These are phyloP conservation scores for Chironomus striatipennis DNA, from an alignment of 1,140 invertebrate species.

Conservation along the genomic window DNA sequence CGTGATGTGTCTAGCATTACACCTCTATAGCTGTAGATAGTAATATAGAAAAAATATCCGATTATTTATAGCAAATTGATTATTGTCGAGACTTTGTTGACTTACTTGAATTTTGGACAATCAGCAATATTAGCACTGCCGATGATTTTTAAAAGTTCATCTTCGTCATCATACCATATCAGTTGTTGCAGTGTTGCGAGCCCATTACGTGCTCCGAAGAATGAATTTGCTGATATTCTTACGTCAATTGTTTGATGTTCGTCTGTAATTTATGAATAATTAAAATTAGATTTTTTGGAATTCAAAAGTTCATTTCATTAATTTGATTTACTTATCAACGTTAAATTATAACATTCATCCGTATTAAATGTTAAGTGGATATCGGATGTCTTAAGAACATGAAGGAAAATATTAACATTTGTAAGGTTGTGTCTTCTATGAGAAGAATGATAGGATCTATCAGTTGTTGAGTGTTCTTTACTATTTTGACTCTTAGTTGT, in stretches of 20 bases:
- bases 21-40: slow-evolving; percentile 47
- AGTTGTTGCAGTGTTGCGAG: slow-evolving; percentile 71
- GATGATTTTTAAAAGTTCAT: slow-evolving; percentile 48
- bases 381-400: slow-evolving; percentile 44
- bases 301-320: neutral
- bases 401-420: slow-evolving; percentile 43
- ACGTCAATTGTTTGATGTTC: slow-evolving; percentile 46
- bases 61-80: neutral
- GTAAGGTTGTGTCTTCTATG: slow-evolving; percentile 33
- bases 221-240: slow-evolving; percentile 56
- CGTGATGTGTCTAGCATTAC: slow-evolving; percentile 67
- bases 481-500: neutral
- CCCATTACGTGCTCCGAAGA: slow-evolving; percentile 68
- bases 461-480: neutral
- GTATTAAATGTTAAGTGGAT: slow-evolving; percentile 53
- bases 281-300: neutral
- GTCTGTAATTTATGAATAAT: slow-evolving; percentile 29
- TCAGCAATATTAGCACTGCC: slow-evolving; percentile 50
- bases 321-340: slow-evolving; percentile 43
- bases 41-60: neutral
- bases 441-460: neutral
- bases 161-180: slow-evolving; percentile 62
- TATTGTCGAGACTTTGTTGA: neutral
- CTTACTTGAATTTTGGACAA: slow-evolving; percentile 46
- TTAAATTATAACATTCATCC: slow-evolving; percentile 64